These are phyloP conservation scores for Limnothrissa miodon DNA, from an alignment of 2,113 vertebrate species.

Conservation along the genomic window DNA sequence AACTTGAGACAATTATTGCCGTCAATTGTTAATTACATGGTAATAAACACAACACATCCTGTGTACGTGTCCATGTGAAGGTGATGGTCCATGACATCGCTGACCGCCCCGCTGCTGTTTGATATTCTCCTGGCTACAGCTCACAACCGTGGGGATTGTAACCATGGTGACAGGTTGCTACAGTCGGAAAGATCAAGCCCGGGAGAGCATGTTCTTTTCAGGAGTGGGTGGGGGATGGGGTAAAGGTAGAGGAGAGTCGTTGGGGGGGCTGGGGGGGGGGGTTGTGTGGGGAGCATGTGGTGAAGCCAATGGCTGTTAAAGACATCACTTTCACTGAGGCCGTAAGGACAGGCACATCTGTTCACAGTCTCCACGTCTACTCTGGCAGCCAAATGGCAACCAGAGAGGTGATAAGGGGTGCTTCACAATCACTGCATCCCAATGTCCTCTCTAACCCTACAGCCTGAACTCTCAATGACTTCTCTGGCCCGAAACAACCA, in stretches of 20 bases:
- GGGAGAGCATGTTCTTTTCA: constrained; percentile 58
- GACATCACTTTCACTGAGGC: neutral
- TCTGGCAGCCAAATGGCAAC: neutral
- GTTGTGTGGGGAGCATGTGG: neutral
- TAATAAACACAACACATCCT: neutral
- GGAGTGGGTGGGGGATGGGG: constrained; percentile 49
- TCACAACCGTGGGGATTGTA: neutral
- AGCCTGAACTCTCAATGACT: too few species aligned
- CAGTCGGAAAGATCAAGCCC: constrained; percentile 54
- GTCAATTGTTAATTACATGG: neutral
- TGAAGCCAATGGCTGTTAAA: constrained; percentile 4
- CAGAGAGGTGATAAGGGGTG: neutral
- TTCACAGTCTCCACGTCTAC: neutral
- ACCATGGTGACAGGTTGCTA: constrained; percentile 13
- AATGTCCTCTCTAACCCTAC: neutral
- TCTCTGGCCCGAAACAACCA: too few species aligned
- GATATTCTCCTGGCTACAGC: neutral
- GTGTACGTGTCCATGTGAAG: neutral
- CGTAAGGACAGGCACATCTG: neutral
- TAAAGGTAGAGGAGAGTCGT: too few species aligned
- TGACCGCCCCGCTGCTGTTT: constrained; percentile 1
- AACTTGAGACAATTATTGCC: neutral
- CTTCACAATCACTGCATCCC: neutral
- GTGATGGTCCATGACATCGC: constrained; percentile 9
- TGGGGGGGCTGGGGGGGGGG: constrained; percentile 42